Base-by-base conservation (phyloP, 2,888 invertebrate species). In the Cancer borealis region DNA sequence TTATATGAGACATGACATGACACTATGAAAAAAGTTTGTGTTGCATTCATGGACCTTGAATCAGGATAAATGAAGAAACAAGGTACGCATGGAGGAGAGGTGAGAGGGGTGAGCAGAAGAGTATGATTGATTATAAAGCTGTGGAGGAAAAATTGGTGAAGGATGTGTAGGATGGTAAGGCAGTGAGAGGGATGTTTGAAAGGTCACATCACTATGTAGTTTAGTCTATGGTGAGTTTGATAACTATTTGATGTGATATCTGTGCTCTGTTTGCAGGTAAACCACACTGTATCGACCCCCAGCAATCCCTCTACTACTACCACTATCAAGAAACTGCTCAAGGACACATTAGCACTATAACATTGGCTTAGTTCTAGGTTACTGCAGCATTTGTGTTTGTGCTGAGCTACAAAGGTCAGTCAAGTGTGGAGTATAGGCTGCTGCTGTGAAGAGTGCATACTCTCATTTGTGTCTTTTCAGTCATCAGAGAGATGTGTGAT, bases 251-350 rank as follows among this genome's bases (percentile, higher is more conserved):
- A 39, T 54, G 54, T 26, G 6, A 88, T n/a, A 10, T 54, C 3
- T 26, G 21, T 26, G 10, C 88, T 17, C 46, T 89, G 21, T 26
- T 54, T 17, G 10, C 92, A 95, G 95, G 94, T 95, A 39, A 95
- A 93, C 93, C 93, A 95, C 89, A 91, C 91, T 45, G 93, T 95
- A 8, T 79, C 95, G 1, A 79, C 95, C n/a, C 92, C 94, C 12
- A 88, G 91, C 54, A 92, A 93, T 84, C 92, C 93, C 3, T 95
- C 95, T 39, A 93, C 94, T 10, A 95, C 95, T 8, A 95, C 91
- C 54, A 95, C 95, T 47, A 60, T 95, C 91, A 95, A 93, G 92
- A 95, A 94, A 30, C 92, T 95, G 30, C 73, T 95, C 26, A 92
- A 92, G 26, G 95, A 95, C 92, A 95, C 94, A 6, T 45, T 94